phyloP scores from a whole-genome alignment of 2,888 invertebrate species.

The Plutella xylostella region DNA sequence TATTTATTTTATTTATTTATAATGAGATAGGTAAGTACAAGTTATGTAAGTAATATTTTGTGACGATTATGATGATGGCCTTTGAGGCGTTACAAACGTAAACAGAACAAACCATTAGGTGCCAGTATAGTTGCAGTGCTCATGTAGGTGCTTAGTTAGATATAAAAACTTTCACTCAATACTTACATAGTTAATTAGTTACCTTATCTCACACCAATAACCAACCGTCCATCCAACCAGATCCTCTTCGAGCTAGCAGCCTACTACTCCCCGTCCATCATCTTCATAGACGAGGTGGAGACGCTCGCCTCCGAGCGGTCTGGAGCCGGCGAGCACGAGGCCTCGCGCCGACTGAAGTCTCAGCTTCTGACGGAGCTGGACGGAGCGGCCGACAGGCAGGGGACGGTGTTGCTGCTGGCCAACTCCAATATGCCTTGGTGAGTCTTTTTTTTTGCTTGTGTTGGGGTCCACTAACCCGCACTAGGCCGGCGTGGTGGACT shows the following conservation, averaged over 20 bases:
- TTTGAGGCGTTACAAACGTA: no score
- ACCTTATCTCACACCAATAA: background rate
- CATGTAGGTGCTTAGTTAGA: no score
- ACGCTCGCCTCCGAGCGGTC: constrained; percentile 79
- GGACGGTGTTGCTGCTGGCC: constrained; percentile 82
- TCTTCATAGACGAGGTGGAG: constrained; percentile 95
- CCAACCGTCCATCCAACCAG: no score
- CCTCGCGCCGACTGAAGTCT: constrained; percentile 87
- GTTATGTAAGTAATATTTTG: no score
- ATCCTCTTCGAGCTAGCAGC: constrained; percentile 90
- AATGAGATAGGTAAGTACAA: no score
- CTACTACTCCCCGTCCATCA: constrained; percentile 87
- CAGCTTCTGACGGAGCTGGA: constrained; percentile 91
- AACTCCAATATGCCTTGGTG: constrained; percentile 95
- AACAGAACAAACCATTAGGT: no score
- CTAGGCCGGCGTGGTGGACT: no score
- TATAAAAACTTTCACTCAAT: no score
- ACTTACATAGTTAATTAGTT: background rate
- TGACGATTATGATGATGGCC: no score
- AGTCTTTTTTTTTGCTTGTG: constrained; percentile 3
- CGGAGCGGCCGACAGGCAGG: constrained; percentile 74
- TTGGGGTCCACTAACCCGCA: no score
- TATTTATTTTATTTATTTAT: no score
- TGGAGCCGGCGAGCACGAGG: constrained; percentile 82
- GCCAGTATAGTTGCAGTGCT: no score